Evolutionary conservation across 2,888 invertebrate genomes (phyloP), one percentile per base, ranked within the genome.

Genomic region (Ochropleura plecta): DNA sequence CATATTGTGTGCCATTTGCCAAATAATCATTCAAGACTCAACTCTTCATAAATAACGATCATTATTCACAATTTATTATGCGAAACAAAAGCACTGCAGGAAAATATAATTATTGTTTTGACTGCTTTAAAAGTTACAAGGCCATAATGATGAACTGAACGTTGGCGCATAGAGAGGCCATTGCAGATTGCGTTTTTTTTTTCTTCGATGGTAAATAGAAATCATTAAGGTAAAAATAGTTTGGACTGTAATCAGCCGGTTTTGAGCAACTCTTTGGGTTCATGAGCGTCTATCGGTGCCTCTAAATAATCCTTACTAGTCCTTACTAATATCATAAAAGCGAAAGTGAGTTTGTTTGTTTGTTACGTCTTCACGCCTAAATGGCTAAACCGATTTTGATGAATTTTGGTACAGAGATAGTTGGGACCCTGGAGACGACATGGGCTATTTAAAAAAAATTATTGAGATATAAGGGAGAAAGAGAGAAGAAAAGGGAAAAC

Each of bases 1-100:
- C 63, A 64, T 76, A 77, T 72, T 68, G 73, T 70, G n/a, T 40
- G 30, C 55, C 76, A 81, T 84, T 81, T 80, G 81, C 85, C 81
- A 81, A 84, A 81, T 76, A 75, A 84, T 81, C 85, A 81, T 64
- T 81, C 81, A 84, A 75, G 51, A 62, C 44, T 75, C 55, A 48
- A 48, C 67, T 75, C 75, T 60, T 74, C 76, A 81, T 84, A 84
- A 81, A 81, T 69, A 62, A 81, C 42, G 42, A 30, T 60, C 55
- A 84, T 84, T 75, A 81, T 55, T 81, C 60, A 72, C 51, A 77
- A 70, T 70, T 70, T 67, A 69, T 84, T 73, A 51, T 46, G 53
- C 66, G 62, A 51, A 84, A 59, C 75, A 30, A 20, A 83, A 60
- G 49, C 49, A n/a, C 60, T 53, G 40, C 20, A 55, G 55, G 49